Percentiles rank a stretch among this genome's conserved stretches.
Conservation (phyloP, 2,113 vertebrate genomes). For the Pristiophorus japonicus region DNA sequence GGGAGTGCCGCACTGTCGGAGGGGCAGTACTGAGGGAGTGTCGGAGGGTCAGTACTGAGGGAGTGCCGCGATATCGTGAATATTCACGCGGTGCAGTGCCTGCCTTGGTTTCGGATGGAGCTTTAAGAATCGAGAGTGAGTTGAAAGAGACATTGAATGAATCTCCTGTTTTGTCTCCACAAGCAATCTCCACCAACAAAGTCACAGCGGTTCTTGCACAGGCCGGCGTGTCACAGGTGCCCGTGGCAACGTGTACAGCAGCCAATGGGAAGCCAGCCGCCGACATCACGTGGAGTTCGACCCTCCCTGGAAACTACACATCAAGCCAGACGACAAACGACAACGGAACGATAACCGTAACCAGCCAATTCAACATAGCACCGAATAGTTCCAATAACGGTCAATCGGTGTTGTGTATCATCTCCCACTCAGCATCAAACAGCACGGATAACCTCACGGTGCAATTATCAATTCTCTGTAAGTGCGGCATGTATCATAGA, state of each 20-base stretch:
- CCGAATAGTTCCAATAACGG: slow-evolving; percentile 59
- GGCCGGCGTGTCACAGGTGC: slow-evolving; percentile 40
- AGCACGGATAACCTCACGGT: slow-evolving; percentile 48
- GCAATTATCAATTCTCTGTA: slow-evolving; percentile 60
- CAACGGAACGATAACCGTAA: slow-evolving; percentile 62
- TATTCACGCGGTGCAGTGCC: too few relatives aligned
- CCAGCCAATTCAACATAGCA: slow-evolving; percentile 61
- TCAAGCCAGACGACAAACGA: slow-evolving; percentile 35
- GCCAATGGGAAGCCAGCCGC: slow-evolving; percentile 62
- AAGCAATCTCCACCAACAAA: slow-evolving; percentile 66
- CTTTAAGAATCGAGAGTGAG: too few relatives aligned
- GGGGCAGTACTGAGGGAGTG: too few relatives aligned
- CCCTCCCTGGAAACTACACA: slow-evolving; percentile 52
- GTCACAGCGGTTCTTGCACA: slow-evolving; percentile 53
- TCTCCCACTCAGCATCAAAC: slow-evolving; percentile 58
- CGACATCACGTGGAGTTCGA: slow-evolving; percentile 62
- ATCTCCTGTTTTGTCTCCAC: slow-evolving; percentile 28
- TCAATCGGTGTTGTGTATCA: slow-evolving; percentile 62
- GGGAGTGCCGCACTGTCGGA: too few relatives aligned
- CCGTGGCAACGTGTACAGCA: slow-evolving; percentile 67
- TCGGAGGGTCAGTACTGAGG: too few relatives aligned
- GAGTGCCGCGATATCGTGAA: too few relatives aligned
- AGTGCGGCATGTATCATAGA: slow-evolving; percentile 46
- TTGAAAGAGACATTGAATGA: neutral
- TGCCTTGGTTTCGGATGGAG: too few relatives aligned